A percentile compares a stretch with the other conserved stretches of the same genome.
Conservation (phyloP, 2,888 invertebrate species). For the Ormyrus thymus region DNA sequence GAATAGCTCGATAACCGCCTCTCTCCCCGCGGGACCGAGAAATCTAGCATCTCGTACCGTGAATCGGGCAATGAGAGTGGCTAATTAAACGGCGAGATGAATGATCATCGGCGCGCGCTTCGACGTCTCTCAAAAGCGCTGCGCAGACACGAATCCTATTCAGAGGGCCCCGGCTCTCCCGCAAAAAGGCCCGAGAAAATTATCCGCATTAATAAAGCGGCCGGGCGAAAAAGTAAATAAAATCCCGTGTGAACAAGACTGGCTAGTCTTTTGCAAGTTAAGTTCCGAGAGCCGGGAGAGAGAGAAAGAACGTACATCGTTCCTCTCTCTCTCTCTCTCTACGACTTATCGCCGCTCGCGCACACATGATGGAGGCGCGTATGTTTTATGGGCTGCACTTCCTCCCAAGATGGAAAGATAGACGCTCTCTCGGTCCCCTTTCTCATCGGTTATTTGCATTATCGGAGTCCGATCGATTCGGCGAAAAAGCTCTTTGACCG, state of each 20-base stretch:
- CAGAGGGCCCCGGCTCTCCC: background rate
- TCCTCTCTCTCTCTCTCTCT: constrained; percentile 20
- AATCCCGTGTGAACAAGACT: constrained; percentile 38
- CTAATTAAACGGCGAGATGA: constrained; percentile 36
- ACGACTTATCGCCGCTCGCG: constrained; percentile 48
- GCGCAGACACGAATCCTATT: constrained; percentile 7
- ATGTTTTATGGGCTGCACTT: constrained; percentile 64
- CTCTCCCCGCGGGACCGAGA: background rate
- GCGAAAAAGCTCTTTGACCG: constrained; percentile 58
- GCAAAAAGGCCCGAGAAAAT: constrained; percentile 18
- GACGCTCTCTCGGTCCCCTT: constrained; percentile 50
- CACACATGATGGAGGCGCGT: constrained; percentile 61
- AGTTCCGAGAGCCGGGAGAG: constrained; percentile 32
- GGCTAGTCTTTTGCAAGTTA: constrained; percentile 38
- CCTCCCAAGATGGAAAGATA: constrained; percentile 62
- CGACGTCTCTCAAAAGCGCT: constrained; percentile 15
- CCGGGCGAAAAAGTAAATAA: constrained; percentile 27
- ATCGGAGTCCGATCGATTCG: constrained; percentile 61
- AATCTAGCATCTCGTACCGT: constrained; percentile 13
- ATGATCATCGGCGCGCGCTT: constrained; percentile 5
- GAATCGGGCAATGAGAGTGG: constrained; percentile 9
- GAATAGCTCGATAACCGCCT: background rate
- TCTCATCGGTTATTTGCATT: constrained; percentile 62
- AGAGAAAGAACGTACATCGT: constrained; percentile 26
- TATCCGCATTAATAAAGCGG: constrained; percentile 12